Conservation (phyloP, 2,888 invertebrate genomes). For the Micoletzkya japonica region DNA sequence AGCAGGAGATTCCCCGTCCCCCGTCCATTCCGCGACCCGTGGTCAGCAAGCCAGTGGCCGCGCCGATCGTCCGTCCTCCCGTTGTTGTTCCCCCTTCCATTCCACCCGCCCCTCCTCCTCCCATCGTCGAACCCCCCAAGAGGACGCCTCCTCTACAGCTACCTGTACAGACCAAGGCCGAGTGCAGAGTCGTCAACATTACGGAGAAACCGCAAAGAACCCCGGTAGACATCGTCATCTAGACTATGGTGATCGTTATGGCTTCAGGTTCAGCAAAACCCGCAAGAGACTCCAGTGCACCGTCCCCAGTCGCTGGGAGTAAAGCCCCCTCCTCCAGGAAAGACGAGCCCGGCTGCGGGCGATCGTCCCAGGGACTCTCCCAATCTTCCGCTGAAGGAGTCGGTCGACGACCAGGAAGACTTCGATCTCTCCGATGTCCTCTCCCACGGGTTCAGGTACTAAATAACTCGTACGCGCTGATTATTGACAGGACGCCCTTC, state of each 20-base stretch:
- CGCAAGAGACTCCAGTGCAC: not conserved
- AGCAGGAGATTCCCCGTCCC: too few relatives aligned
- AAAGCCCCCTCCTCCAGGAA: not conserved
- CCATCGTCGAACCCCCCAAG: not conserved
- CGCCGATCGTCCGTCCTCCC: not conserved
- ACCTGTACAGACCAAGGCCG: not conserved
- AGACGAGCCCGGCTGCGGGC: not conserved
- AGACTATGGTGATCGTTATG: too few relatives aligned
- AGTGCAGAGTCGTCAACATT: not conserved
- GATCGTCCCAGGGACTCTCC: not conserved
- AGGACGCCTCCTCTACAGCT: not conserved
- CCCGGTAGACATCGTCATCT: too few relatives aligned
- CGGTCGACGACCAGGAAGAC: not conserved
- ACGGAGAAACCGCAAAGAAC: not conserved
- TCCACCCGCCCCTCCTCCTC: not conserved
- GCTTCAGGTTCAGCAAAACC: not conserved
- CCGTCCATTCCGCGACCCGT: not conserved
- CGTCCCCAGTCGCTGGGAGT: not conserved
- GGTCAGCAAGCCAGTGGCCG: not conserved
- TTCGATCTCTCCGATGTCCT: not conserved
- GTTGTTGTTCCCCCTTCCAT: not conserved
- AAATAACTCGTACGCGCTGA: too few relatives aligned
- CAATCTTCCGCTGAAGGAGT: not conserved
- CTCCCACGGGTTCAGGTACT: too few relatives aligned
- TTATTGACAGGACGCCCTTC: not conserved